Evolutionary conservation across 2,888 invertebrate species (phyloP), one percentile per base, ranked within the genome.

Genomic region (Dryocosmus kuriphilus): DNA sequence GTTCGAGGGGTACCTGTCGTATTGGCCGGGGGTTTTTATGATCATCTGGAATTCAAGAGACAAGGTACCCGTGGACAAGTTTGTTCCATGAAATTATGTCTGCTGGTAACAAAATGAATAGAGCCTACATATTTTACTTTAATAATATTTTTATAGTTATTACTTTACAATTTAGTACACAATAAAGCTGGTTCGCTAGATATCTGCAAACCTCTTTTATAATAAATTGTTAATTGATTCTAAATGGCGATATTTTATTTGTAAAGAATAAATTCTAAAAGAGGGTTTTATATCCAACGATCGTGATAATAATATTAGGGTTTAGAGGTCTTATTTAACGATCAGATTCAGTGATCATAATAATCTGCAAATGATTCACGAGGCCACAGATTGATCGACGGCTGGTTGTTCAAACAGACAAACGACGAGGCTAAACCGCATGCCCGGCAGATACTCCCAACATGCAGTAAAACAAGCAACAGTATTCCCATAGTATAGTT

Each of bases 321-420:
- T 63, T 63, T 35, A 32, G 8, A 63, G 35, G 35, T 63, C 63
- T 63, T 35, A 35, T 63, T 63, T 63, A 32, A n/a, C 35, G 30
- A 63, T 22, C n/a, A 19, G 35, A 35, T 63, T 63, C 9, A 63
- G 35, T 35, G 63, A 35, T 22, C 63, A 11, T 38, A 65, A 38
- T 35, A 65, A 65, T 65, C 38, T 8, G 24, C 35, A 63, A 63
- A 63, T 32, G n/a, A 63, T 35, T 32, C 71, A 71, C 71, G 71
- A 71, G 46, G 11, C 71, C 71, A 19, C 71, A 71, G 71, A 71
- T 71, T 71, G 71, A 71, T 71, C 30, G 71, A 51, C 24, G 71
- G 30, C 46, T 30, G 71, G 71, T 71, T 71, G 71, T 71, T 71
- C 71, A 71, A 71, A 71, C 71, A 71, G 71, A 71, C 32, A 71